Evolutionary conservation across 1,140 invertebrate species (phyloP).

Genomic region (Trichonephila clavipes): DNA sequence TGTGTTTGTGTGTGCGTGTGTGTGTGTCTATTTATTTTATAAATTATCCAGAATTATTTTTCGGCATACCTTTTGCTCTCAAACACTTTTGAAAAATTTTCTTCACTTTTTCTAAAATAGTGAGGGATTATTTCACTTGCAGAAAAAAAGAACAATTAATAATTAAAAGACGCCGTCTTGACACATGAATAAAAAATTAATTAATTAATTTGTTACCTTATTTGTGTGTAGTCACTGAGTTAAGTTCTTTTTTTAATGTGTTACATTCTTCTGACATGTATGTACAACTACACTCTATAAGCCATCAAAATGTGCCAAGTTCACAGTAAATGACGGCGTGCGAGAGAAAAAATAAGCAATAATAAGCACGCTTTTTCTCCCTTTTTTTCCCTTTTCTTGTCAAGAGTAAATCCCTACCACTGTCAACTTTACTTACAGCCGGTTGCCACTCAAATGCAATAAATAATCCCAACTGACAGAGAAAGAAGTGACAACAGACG

Average conservation of each 20-base stretch:
- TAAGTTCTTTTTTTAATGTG: neutral
- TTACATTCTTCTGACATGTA: neutral
- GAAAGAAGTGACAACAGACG: slow-evolving; percentile 49
- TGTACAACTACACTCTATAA: neutral
- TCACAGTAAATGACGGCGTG: neutral
- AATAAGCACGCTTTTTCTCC: neutral
- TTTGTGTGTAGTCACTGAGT: neutral
- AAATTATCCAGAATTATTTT: too few species aligned
- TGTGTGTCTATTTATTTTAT: too few species aligned
- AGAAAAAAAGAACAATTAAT: too few species aligned
- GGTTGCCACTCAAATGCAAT: slow-evolving; percentile 34
- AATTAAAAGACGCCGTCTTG: too few species aligned
- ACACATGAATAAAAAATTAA: neutral
- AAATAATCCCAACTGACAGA: slow-evolving; percentile 46
- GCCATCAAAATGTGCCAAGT: neutral
- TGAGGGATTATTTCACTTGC: too few species aligned
- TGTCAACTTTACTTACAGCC: slow-evolving; percentile 1
- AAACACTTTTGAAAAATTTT: too few species aligned
- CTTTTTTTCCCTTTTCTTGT: neutral
- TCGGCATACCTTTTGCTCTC: too few species aligned
- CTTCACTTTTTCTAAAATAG: too few species aligned
- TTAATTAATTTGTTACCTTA: neutral
- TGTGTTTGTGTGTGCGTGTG: too few species aligned
- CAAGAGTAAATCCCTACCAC: slow-evolving; percentile 24
- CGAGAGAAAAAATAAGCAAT: neutral